A percentile compares a stretch with the other conserved stretches of the same genome.
Conservation (phyloP, 2,797 vertebrate genomes). For the Enteromius paludinosus region DNA sequence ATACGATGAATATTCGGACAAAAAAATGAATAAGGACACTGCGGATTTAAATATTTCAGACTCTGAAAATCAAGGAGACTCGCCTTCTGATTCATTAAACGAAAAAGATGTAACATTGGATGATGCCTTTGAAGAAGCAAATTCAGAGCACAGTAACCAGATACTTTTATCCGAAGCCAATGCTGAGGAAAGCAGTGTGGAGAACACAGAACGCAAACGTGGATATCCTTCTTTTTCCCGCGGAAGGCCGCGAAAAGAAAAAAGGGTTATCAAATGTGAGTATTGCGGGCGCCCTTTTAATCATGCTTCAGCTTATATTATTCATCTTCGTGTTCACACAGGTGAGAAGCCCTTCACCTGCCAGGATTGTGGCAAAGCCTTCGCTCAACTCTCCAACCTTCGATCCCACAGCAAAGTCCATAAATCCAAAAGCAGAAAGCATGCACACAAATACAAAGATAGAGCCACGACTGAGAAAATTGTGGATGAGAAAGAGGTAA, state of each 20-base stretch:
- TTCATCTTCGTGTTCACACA: slow-evolving; percentile 80
- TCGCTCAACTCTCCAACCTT: slow-evolving; percentile 80
- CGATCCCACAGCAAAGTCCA: slow-evolving; percentile 73
- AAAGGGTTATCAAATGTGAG: slow-evolving; percentile 68
- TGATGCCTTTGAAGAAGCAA: not conserved
- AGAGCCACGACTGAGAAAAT: slow-evolving; percentile 1
- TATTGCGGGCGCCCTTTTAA: slow-evolving; percentile 73
- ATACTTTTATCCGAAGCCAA: slow-evolving; percentile 9
- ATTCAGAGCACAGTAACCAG: slow-evolving; percentile 24
- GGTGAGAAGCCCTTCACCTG: slow-evolving; percentile 80
- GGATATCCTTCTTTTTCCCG: slow-evolving; percentile 35
- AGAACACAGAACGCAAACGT: not conserved
- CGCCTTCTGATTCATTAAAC: slow-evolving; percentile 15
- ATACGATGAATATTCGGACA: slow-evolving; percentile 28
- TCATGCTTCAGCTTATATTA: slow-evolving; percentile 77
- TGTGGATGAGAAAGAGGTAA: not conserved
- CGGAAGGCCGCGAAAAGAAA: slow-evolving; percentile 59
- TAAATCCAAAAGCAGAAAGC: slow-evolving; percentile 54
- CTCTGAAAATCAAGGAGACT: not conserved
- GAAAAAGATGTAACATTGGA: slow-evolving; percentile 1
- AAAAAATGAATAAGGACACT: not conserved
- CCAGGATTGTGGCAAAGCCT: slow-evolving; percentile 74
- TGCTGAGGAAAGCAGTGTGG: not conserved
- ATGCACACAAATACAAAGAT: slow-evolving; percentile 16
- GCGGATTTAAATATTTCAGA: not conserved